Evolutionary conservation across 2,113 vertebrate genomes (phyloP).

Genomic region (Leptocoma aspasia): DNA sequence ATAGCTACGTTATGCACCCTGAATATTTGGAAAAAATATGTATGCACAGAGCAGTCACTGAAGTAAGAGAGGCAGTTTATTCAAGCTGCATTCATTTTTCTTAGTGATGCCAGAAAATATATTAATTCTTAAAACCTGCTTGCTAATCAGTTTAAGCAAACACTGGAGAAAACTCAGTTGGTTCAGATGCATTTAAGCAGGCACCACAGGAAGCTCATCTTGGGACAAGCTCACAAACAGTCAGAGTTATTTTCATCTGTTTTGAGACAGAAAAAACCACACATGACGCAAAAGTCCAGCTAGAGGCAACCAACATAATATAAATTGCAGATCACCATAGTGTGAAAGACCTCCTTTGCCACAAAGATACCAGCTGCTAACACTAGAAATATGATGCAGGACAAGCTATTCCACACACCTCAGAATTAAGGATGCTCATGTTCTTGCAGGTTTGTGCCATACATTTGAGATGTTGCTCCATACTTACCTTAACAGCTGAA

Average conservation of each 20-base stretch:
- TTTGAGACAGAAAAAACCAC: background rate
- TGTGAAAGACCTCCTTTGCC: background rate
- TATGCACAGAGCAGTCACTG: background rate
- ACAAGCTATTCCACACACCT: background rate
- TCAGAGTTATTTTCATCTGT: background rate
- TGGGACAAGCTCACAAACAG: background rate
- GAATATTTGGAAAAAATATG: background rate
- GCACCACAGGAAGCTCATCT: background rate
- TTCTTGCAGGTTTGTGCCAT: background rate
- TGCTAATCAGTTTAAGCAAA: background rate
- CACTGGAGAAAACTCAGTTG: background rate
- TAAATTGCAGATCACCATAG: background rate
- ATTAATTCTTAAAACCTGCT: background rate
- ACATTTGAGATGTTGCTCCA: background rate
- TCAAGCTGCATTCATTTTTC: background rate
- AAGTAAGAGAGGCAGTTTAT: background rate
- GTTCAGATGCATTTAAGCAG: background rate
- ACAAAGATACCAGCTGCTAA: background rate
- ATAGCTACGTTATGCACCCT: background rate
- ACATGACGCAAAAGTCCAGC: background rate
- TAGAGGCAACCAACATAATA: background rate
- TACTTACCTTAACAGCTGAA: background rate
- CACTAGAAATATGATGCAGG: background rate
- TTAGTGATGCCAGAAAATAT: background rate
- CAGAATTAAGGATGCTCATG: background rate